A percentile compares a stretch with the other conserved stretches of the same genome.
Evolutionary conservation across 2,797 vertebrate genomes (phyloP).

Genomic region (Sitta carolinensis): DNA sequence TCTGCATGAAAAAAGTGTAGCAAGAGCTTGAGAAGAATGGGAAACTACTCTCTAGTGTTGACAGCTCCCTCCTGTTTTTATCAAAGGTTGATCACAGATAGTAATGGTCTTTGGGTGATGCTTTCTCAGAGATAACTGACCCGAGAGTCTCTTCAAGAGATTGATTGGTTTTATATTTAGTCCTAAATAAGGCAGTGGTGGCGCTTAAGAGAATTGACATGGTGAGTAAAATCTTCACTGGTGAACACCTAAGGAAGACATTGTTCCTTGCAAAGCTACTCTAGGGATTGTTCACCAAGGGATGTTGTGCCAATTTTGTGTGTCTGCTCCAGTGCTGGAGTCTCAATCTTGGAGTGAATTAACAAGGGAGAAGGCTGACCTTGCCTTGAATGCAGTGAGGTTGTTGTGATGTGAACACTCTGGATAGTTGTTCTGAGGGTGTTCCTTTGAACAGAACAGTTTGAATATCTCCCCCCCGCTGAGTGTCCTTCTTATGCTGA

Average conservation of each 20-base stretch:
- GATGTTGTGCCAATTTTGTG: neutral
- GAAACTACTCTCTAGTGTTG: neutral
- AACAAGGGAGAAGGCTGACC: neutral
- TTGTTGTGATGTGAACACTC: neutral
- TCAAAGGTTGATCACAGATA: neutral
- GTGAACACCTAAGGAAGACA: neutral
- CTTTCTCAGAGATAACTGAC: neutral
- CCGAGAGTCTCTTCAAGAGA: neutral
- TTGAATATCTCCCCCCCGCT: neutral
- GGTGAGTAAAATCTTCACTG: neutral
- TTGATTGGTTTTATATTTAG: neutral
- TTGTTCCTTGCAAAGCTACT: neutral
- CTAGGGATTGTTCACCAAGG: neutral
- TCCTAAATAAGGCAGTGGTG: neutral
- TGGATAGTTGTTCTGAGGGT: neutral
- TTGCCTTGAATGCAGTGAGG: accelerated
- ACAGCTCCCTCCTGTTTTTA: neutral
- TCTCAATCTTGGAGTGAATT: neutral
- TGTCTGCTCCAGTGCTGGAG: neutral
- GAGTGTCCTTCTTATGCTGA: neutral
- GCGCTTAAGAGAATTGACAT: neutral
- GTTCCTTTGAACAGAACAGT: neutral
- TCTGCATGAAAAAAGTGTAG: neutral
- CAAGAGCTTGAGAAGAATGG: neutral
- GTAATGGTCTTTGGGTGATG: neutral